Percentiles rank a stretch among this genome's conserved stretches.
Conservation (phyloP, 2,113 vertebrate species). For the Saimiri boliviensis region DNA sequence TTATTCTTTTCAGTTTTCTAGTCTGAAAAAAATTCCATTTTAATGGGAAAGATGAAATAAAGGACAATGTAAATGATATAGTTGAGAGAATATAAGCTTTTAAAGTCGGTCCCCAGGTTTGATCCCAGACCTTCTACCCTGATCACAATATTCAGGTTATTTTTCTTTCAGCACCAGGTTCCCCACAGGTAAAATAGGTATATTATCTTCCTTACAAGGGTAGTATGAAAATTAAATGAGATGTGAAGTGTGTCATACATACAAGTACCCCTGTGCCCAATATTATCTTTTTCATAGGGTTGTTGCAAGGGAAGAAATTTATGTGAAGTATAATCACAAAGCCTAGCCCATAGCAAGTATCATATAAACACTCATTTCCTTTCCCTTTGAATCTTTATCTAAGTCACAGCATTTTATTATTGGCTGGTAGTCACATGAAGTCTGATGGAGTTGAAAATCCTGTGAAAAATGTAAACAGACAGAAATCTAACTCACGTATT, state of each 20-base stretch:
- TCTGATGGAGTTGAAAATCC: slow-evolving; percentile 8
- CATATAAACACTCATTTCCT: slow-evolving; percentile 29
- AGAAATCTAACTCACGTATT: slow-evolving; percentile 93
- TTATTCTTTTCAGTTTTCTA: slow-evolving; percentile 37
- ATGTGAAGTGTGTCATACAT: neutral
- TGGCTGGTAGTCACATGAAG: neutral
- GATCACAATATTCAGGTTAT: neutral
- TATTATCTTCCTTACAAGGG: neutral
- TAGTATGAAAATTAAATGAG: neutral
- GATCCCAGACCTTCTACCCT: neutral
- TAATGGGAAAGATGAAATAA: slow-evolving; percentile 26
- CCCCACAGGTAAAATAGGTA: neutral
- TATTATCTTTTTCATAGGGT: neutral
- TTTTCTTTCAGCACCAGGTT: neutral
- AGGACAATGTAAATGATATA: neutral
- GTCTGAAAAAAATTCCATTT: slow-evolving; percentile 12
- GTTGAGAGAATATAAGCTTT: neutral
- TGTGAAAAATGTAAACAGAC: slow-evolving; percentile 23
- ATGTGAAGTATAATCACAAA: neutral
- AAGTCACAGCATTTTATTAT: slow-evolving; percentile 13
- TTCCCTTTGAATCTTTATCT: slow-evolving; percentile 11
- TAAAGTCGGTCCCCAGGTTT: neutral
- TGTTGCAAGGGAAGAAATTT: slow-evolving; percentile 17
- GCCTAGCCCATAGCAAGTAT: neutral
- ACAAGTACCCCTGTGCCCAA: neutral